Percentiles rank a stretch among this genome's conserved stretches.
These are phyloP conservation scores for Terrapene triunguis DNA, from an alignment of 2,113 vertebrate genomes.

Conservation along the genomic window DNA sequence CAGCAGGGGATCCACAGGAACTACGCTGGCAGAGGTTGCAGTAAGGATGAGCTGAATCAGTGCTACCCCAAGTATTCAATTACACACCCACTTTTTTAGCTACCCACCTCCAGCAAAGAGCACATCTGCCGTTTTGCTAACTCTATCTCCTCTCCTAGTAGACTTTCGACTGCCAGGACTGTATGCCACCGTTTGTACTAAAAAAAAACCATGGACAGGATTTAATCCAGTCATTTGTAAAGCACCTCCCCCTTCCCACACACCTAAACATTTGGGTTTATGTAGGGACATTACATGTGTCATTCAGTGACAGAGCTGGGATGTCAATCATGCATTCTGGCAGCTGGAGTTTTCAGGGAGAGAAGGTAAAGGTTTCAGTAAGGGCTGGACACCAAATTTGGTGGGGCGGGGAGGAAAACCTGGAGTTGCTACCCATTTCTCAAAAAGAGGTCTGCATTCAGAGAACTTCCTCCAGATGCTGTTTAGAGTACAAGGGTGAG, in stretches of 20 bases:
- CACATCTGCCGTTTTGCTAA: too few species aligned
- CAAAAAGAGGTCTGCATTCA: neutral
- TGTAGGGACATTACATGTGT: neutral
- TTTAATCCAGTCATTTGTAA: neutral
- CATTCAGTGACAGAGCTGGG: too few species aligned
- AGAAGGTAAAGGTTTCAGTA: neutral
- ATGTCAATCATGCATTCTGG: too few species aligned
- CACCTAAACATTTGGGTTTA: neutral
- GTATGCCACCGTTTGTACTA: neutral
- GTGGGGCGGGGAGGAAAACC: neutral
- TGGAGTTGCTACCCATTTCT: neutral
- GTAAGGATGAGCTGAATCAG: too few species aligned
- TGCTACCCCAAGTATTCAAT: neutral
- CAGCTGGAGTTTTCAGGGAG: neutral
- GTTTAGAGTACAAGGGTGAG: neutral
- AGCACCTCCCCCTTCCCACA: neutral
- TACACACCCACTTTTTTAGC: neutral
- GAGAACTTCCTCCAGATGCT: neutral
- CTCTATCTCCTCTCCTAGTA: neutral
- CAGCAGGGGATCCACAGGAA: neutral
- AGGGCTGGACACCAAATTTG: neutral
- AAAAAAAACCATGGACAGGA: neutral
- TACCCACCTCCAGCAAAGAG: too few species aligned
- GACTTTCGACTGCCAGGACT: neutral
- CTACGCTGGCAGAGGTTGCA: neutral